Evolutionary conservation across 2,797 vertebrate genomes (phyloP).

Genomic region (Psittacula derbiana): DNA sequence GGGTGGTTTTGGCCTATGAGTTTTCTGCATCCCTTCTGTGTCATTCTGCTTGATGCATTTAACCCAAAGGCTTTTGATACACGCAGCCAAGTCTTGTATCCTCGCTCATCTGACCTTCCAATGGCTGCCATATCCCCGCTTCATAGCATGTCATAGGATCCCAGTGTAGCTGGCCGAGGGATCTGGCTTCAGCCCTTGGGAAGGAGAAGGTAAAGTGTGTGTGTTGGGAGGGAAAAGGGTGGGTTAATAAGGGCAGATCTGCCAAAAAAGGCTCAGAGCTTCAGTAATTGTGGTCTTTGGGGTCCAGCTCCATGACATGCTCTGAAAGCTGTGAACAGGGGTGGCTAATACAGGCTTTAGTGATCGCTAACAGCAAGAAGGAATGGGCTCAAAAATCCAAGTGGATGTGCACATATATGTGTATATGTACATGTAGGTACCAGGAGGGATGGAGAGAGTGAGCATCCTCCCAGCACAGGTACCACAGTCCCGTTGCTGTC

Average conservation of each 20-base stretch:
- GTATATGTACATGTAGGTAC: rapidly evolving
- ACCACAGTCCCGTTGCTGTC: not conserved
- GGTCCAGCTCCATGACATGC: rapidly evolving
- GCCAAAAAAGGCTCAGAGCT: not conserved
- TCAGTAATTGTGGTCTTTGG: not conserved
- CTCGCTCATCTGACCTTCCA: not conserved
- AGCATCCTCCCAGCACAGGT: not conserved
- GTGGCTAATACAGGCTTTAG: not conserved
- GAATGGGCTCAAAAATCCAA: not conserved
- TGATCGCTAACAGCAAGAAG: not conserved
- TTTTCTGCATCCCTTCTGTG: not conserved
- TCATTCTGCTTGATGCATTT: not conserved
- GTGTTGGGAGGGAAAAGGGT: not conserved
- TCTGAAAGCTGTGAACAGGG: not conserved
- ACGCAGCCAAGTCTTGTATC: too few species aligned
- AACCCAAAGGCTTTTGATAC: not conserved
- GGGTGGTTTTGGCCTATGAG: not conserved
- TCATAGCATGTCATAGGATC: rapidly evolving
- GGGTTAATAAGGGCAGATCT: not conserved
- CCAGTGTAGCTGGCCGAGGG: not conserved
- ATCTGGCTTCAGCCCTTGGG: rapidly evolving
- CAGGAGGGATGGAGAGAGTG: not conserved
- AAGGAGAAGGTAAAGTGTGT: not conserved
- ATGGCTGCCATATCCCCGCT: rapidly evolving
- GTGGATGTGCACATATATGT: rapidly evolving